Evolutionary conservation across 2,797 vertebrate genomes (phyloP), one percentile per base, ranked within the genome.

Genomic region (Sorex maritimensis): DNA sequence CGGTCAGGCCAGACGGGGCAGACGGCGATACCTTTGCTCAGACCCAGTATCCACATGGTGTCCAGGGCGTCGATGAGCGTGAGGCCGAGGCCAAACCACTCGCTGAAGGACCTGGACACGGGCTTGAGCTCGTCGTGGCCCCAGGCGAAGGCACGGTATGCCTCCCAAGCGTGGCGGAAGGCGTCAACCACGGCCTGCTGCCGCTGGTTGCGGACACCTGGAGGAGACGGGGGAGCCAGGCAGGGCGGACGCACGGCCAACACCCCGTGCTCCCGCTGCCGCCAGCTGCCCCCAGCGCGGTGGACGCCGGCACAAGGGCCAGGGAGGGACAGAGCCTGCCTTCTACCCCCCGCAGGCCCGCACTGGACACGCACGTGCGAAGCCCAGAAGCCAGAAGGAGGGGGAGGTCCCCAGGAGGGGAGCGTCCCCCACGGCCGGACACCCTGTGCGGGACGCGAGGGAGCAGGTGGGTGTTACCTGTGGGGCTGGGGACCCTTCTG

Each of bases 41-140:
- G 98, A 19, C 98, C 99, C 91, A 99, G 92, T 88, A 99, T 99
- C 99, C 99, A 99, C 99, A 99, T 99, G 84, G 99, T 99, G 94
- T 99, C 99, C 98, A 99, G 97, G 9, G 99, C 98, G 0, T 99
- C 99, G 0, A 99, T 98, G 4, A 99, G 98, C 0, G 99, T 99
- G 88, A 99, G 98, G 3, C 99, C 99, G 7, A 99, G 98, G 68
- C 99, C 99, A 74, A 99, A 99, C 99, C 99, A 99, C 97, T 99
- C 99, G 0, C 97, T 98, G 97, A 99, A 99, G 52, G 99, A 98
- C 97, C 98, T 99, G 91, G 99, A 99, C 94, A 99, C 93, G 0
- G 99, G 99, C 96, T 98, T 98, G 80, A 99, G 98, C 96, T 99
- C 99, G 2, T 99, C 99, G 0, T 99, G 99, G 93, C 99, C 99